phyloP scores from a whole-genome alignment of 1,140 invertebrate genomes.

The Hyles euphorbiae region DNA sequence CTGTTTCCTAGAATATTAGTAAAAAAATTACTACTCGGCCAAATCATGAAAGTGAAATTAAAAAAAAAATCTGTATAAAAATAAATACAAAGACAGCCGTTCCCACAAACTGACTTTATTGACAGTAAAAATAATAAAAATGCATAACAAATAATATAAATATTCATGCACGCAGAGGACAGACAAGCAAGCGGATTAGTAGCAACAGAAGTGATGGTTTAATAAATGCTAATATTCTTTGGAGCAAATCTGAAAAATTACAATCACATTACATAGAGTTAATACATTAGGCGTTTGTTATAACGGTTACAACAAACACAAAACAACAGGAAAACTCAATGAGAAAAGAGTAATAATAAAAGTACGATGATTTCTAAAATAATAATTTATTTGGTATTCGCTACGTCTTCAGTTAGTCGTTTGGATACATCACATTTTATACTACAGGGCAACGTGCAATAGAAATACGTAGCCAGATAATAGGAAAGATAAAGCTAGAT shows the following conservation, averaged over 20 bases:
- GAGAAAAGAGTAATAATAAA: slow-evolving; percentile 15
- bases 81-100: slow-evolving; percentile 23
- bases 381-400: slow-evolving; percentile 21
- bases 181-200: slow-evolving; percentile 11
- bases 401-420: slow-evolving; percentile 7
- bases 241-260: slow-evolving; percentile 67
- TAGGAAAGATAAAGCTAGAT: slow-evolving; percentile 19
- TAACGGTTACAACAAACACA: background rate
- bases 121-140: slow-evolving; percentile 14
- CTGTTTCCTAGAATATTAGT: slow-evolving; percentile 71
- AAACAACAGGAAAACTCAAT: slow-evolving; percentile 1
- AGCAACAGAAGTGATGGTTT: slow-evolving; percentile 23
- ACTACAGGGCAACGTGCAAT: slow-evolving; percentile 25
- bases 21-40: slow-evolving; percentile 24
- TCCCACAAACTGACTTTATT: slow-evolving; percentile 10
- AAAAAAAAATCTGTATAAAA: slow-evolving; percentile 6
- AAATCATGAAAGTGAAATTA: background rate
- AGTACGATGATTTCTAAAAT: slow-evolving; percentile 18
- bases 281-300: too few relatives aligned
- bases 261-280: too few relatives aligned
- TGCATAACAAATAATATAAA: slow-evolving; percentile 11
- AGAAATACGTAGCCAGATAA: slow-evolving; percentile 16
- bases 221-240: slow-evolving; percentile 71
- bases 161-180: slow-evolving; percentile 19
- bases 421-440: slow-evolving; percentile 10